These are phyloP conservation scores for Baccha elongata DNA, from an alignment of 2,888 invertebrate genomes.

Conservation along the genomic window DNA sequence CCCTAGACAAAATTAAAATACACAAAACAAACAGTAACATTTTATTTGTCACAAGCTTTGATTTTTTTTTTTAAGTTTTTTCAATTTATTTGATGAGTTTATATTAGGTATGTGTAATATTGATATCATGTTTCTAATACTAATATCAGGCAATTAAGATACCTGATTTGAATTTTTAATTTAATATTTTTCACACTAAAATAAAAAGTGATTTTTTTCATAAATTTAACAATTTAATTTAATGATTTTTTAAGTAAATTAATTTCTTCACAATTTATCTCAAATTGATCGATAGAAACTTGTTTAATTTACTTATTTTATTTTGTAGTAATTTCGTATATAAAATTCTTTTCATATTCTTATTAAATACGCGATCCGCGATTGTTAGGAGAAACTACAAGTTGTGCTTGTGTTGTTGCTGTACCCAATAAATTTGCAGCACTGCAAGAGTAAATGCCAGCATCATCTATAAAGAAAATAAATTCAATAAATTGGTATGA, in stretches of 20 bases:
- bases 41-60: too few relatives aligned
- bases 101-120: too few relatives aligned
- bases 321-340: conserved; percentile 39
- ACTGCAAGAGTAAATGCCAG: conserved; percentile 89
- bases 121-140: too few relatives aligned
- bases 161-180: conserved; percentile 11
- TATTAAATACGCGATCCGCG: conserved; percentile 81
- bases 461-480: conserved; percentile 85
- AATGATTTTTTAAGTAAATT: conserved; percentile 20
- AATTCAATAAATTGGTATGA: too few relatives aligned
- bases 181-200: conserved; percentile 39
- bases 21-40: too few relatives aligned
- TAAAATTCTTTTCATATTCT: conserved; percentile 16
- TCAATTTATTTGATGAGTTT: too few relatives aligned
- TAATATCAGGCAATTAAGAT: conserved; percentile 44
- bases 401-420: conserved; percentile 86
- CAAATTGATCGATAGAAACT: too few relatives aligned
- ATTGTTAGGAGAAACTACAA: conserved; percentile 88
- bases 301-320: conserved; percentile 38
- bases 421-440: conserved; percentile 88
- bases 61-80: too few relatives aligned
- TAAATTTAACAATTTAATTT: conserved; percentile 20
- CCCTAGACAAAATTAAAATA: too few relatives aligned
- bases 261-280: too few relatives aligned
- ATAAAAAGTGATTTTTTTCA: conserved; percentile 18